These are phyloP conservation scores for Calosoma granatense DNA, from an alignment of 1,140 invertebrate species.

Conservation along the genomic window DNA sequence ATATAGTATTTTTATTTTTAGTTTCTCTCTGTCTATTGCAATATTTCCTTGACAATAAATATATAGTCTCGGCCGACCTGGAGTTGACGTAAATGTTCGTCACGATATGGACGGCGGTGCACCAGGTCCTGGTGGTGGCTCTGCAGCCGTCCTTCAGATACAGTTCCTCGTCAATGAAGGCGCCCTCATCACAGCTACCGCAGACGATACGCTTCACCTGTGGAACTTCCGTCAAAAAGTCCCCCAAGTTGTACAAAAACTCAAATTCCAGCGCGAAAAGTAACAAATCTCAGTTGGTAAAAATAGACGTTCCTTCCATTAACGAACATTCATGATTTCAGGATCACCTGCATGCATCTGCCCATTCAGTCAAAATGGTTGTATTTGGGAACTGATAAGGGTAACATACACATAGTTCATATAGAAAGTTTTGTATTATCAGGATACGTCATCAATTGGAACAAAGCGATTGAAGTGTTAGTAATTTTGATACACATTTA, in stretches of 20 bases:
- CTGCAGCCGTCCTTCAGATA: conserved; percentile 72
- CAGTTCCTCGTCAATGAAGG: conserved; percentile 96
- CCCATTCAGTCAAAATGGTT: conserved; percentile 97
- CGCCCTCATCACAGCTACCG: conserved; percentile 83
- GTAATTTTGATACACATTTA: conserved; percentile 35
- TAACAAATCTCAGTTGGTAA: conserved; percentile 36
- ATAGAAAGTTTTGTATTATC: conserved; percentile 92
- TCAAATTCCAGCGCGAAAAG: conserved; percentile 96
- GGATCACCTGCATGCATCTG: conserved; percentile 86
- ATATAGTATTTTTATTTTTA: too few species aligned
- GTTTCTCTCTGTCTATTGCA: too few species aligned
- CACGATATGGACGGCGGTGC: conserved; percentile 54
- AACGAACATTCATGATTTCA: conserved; percentile 35
- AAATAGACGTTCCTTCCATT: neutral
- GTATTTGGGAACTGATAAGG: conserved; percentile 94
- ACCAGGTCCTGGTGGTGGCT: conserved; percentile 17
- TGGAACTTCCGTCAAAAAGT: conserved; percentile 96
- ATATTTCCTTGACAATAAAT: conserved; percentile 32
- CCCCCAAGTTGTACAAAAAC: conserved; percentile 88
- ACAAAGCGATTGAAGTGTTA: conserved; percentile 99
- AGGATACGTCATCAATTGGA: conserved; percentile 99
- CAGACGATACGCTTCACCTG: conserved; percentile 90
- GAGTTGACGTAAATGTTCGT: conserved; percentile 86
- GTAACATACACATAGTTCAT: conserved; percentile 96
- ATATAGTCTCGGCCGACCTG: conserved; percentile 79